These are phyloP conservation scores for Ariopsis seemanni DNA, from an alignment of 2,113 vertebrate genomes.

Conservation along the genomic window DNA sequence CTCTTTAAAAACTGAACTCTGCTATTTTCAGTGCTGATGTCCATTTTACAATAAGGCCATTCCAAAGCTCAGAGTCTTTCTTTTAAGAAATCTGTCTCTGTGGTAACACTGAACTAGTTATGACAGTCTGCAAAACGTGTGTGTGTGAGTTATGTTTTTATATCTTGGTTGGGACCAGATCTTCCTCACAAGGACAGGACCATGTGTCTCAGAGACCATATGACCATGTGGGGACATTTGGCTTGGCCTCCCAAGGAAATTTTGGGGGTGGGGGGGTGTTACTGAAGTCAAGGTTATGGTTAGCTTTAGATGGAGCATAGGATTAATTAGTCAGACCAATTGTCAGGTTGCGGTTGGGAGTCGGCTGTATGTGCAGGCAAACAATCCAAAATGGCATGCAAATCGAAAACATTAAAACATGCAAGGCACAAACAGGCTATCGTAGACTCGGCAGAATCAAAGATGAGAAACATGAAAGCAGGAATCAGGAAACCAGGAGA, in stretches of 20 bases:
- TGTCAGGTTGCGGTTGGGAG: too few relatives aligned
- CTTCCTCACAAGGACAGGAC: too few relatives aligned
- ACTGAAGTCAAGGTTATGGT: not conserved
- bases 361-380: too few relatives aligned
- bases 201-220: not conserved
- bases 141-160: not conserved
- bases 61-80: not conserved
- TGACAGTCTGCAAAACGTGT: not conserved
- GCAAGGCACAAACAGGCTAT: too few relatives aligned
- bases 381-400: too few relatives aligned
- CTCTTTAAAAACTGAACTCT: not conserved
- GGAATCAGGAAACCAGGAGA: too few relatives aligned
- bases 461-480: too few relatives aligned
- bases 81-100: not conserved
- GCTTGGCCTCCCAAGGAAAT: not conserved
- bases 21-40: not conserved
- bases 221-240: not conserved
- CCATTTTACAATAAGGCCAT: not conserved
- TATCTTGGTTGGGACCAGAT: not conserved
- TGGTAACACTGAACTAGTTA: slow-evolving; percentile 18
- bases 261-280: too few relatives aligned
- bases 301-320: not conserved
- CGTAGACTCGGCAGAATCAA: too few relatives aligned
- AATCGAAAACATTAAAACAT: too few relatives aligned
- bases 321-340: not conserved